These are phyloP conservation scores for Phenganax stokvisi DNA, from an alignment of 92 coral and sea anemone species.

Conservation along the genomic window DNA sequence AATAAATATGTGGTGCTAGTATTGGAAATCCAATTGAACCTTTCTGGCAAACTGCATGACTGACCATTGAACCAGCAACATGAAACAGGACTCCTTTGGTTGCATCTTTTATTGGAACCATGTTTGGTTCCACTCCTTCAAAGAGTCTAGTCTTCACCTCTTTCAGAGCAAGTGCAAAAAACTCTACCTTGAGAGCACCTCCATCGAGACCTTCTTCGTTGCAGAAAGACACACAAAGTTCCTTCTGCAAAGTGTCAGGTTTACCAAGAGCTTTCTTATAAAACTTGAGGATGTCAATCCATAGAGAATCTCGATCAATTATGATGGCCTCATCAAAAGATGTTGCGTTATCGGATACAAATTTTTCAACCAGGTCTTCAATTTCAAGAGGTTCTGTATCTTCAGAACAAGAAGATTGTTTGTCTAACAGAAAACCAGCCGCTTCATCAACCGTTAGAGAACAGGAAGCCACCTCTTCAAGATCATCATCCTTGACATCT, in stretches of 20 bases:
- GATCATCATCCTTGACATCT: background rate
- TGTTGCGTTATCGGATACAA: conserved; percentile 19
- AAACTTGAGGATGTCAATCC: conserved; percentile 36
- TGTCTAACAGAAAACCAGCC: background rate
- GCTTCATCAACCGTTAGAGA: conserved; percentile 19
- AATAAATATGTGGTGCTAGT: conserved; percentile 43
- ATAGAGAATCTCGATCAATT: conserved; percentile 40
- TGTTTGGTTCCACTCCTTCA: conserved; percentile 44
- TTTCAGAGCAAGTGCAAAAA: conserved; percentile 43
- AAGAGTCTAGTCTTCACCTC: conserved; percentile 46
- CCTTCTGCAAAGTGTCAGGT: conserved; percentile 20
- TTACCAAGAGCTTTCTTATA: conserved; percentile 35
- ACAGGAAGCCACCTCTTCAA: conserved; percentile 5
- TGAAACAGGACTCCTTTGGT: conserved; percentile 49
- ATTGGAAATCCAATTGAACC: conserved; percentile 47
- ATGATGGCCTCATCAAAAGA: background rate
- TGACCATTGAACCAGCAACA: conserved; percentile 44
- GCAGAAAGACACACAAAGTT: conserved; percentile 45
- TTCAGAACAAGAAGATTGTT: no score
- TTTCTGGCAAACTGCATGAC: conserved; percentile 44
- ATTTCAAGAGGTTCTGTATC: no score
- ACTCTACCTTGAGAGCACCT: conserved; percentile 50
- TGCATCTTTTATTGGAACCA: conserved; percentile 48
- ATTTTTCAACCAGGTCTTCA: background rate
- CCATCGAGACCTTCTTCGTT: conserved; percentile 59